Evolutionary conservation across 1,140 invertebrate species (phyloP).

Genomic region (Anastatus disparis): DNA sequence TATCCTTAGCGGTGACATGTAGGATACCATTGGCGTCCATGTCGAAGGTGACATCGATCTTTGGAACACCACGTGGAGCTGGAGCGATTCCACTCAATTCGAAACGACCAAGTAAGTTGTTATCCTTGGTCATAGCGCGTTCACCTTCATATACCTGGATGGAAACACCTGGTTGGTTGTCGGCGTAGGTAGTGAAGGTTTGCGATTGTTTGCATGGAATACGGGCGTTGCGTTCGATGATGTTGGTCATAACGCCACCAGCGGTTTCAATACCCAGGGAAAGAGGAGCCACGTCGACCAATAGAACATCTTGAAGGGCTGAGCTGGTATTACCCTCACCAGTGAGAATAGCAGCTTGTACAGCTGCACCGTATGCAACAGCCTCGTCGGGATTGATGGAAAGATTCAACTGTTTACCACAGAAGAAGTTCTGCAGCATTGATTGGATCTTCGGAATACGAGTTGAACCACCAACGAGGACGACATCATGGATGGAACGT

Average conservation of each 20-base stretch:
- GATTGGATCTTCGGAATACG: slow-evolving; percentile 75
- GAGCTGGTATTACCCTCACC: slow-evolving; percentile 67
- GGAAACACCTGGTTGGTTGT: slow-evolving; percentile 78
- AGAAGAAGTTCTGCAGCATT: slow-evolving; percentile 73
- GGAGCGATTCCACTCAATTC: slow-evolving; percentile 71
- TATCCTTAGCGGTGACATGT: slow-evolving; percentile 69
- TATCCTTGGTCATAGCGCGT: slow-evolving; percentile 74
- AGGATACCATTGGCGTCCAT: slow-evolving; percentile 78
- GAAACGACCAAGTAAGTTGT: slow-evolving; percentile 83
- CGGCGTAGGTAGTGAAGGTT: slow-evolving; percentile 74
- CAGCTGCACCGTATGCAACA: slow-evolving; percentile 75
- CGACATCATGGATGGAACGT: slow-evolving; percentile 77
- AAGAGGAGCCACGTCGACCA: slow-evolving; percentile 79
- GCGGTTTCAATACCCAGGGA: slow-evolving; percentile 71
- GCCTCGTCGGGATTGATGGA: slow-evolving; percentile 78
- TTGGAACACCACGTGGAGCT: slow-evolving; percentile 69
- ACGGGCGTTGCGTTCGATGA: slow-evolving; percentile 72
- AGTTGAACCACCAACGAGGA: slow-evolving; percentile 83
- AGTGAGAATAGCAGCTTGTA: slow-evolving; percentile 73
- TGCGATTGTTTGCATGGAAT: slow-evolving; percentile 75
- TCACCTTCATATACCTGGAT: slow-evolving; percentile 78
- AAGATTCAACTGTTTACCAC: slow-evolving; percentile 72
- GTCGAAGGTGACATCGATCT: slow-evolving; percentile 78
- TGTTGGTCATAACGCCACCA: slow-evolving; percentile 70
- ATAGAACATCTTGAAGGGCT: slow-evolving; percentile 73